Evolutionary conservation across 2,888 invertebrate genomes (phyloP), one percentile per base, ranked within the genome.

Genomic region (Tenodera sinensis): DNA sequence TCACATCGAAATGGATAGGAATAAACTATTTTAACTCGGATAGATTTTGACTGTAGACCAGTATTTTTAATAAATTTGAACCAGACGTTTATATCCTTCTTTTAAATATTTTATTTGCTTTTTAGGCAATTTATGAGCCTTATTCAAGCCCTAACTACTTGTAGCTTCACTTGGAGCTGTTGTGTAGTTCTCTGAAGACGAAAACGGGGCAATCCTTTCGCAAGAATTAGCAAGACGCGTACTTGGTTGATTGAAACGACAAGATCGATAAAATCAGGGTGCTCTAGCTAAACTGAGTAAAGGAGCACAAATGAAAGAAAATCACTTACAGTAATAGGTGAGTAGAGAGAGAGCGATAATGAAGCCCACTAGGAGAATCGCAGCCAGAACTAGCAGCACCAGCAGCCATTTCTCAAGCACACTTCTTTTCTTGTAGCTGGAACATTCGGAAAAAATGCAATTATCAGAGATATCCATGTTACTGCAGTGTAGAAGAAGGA

Each of bases 311-410:
- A 30, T 2, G 6, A 27, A 30, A n/a, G 84, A 8, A 25, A 7
- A 34, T 34, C 15, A 89, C 90, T 90, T 83, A 90, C 90, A 87
- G 34, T 83, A 82, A 47, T 88, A 84, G n/a, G 87, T 28, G n/a
- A 90, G 71, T 20, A 88, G 82, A 54, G 88, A 87, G 20, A 94
- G 92, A 90, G 94, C 94, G 0, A 93, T 92, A 81, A 94, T 94
- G 92, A 95, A 94, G 25, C 94, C 92, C 2, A 94, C 94, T 89
- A 94, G 92, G 90, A 95, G 93, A 0, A 94, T 94, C 91, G 95
- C 92, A 25, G 94, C 94, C 71, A 95, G 47, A 4, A 71, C 85
- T 42, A 90, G 84, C 9, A 87, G 27, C 14, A 88, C 6, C 88
- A 90, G 81, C 20, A 89, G 88, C 15, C 89, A 82, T 28, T 30